Percentiles rank a stretch among this genome's conserved stretches.
Conservation (phyloP, 2,113 vertebrate genomes). For the Capra hircus region DNA sequence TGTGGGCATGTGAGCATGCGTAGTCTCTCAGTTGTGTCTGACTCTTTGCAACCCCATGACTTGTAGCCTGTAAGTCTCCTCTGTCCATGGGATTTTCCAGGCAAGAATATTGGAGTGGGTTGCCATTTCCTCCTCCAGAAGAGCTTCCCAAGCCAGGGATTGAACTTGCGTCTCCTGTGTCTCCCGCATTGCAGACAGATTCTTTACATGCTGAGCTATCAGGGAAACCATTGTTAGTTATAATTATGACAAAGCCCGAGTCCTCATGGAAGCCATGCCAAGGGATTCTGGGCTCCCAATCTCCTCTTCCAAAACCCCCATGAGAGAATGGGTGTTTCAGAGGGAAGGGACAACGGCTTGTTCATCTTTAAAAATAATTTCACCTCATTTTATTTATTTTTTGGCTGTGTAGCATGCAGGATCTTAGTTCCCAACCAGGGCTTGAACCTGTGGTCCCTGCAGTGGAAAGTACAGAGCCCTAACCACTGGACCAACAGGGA, state of each 20-base stretch:
- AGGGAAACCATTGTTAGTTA: not conserved
- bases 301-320: not conserved
- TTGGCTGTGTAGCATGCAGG: not conserved
- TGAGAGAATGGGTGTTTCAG: not conserved
- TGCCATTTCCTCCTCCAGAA: not conserved
- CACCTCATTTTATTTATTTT: not conserved
- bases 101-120: not conserved
- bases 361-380: not conserved
- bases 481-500: not conserved
- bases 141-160: not conserved
- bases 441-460: not conserved
- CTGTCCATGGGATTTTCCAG: not conserved
- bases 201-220: not conserved
- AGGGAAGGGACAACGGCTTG: not conserved
- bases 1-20: rapidly evolving
- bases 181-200: not conserved
- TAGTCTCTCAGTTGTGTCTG: not conserved
- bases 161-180: not conserved
- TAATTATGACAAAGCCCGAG: not conserved
- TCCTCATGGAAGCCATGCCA: not conserved
- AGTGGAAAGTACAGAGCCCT: not conserved
- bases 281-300: not conserved
- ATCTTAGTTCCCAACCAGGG: not conserved
- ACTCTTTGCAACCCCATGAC: not conserved
- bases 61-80: not conserved